Evolutionary conservation across 53 echinoderm and acorn worm species (phyloP), one percentile per base, ranked within the genome.

Genomic region (Paelopatides confundens): DNA sequence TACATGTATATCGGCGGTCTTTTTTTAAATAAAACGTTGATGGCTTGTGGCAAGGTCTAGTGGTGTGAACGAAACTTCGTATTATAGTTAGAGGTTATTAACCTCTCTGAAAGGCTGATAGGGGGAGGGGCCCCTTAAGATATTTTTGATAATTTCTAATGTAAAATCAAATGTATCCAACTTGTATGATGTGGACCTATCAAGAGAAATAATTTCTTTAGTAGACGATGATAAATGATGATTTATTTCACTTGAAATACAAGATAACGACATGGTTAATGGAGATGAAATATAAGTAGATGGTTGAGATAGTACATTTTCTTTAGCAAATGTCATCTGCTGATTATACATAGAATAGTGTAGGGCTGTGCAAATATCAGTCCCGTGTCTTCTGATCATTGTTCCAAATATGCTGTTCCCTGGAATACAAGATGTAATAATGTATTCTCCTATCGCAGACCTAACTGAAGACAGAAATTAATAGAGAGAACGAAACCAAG

Each of bases 341-440:
- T 58, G 21, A 58, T 58, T 58, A 21, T n/a, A 58, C 6, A 58
- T 6, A 5, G 24, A 18, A 21, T 18, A 6, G 24, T 58, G 58
- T 18, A 58, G 21, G 1, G 24, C 50, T 49, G 78, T 40, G 31
- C 78, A 78, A 15, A 78, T 14, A 26, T 78, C 78, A 46, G 78
- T 78, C 10, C 78, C 78, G 31, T 78, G 31, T 15, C 78, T 78
- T 26, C 78, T 51, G 51, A 78, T 10, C 78, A 78, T 78, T 3
- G 78, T 78, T 26, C 78, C 78, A 78, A 29, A 78, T 2, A 51
- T 40, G n/a, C 10, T 10, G 28, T 51, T 78, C 4, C 78, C 78
- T 78, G 51, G 78, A 21, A 78, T 50, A 4, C 46, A 21, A 51
- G 78, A 78, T 51, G 40, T 26, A 51, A 78, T 51, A 6, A 78